Evolutionary conservation across 1,140 invertebrate species (phyloP), one percentile per base, ranked within the genome.

Genomic region (Leguminivora glycinivorella): DNA sequence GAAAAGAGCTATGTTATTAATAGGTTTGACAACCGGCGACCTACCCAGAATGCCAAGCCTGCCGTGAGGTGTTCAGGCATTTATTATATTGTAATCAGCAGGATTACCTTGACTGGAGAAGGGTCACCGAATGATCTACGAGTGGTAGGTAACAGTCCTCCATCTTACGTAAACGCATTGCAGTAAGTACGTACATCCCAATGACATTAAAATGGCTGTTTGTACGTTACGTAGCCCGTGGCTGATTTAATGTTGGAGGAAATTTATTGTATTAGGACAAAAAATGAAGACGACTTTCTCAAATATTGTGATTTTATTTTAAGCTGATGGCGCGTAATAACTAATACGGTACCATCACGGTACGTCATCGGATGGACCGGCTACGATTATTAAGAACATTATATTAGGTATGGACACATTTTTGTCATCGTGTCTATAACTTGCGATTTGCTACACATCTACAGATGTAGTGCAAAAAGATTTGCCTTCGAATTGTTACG

Each of bases 61-160:
- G 6, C 40, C 40, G 40, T 52, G 47, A 52, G 47, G 47, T 52
- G 47, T 52, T 52, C 19, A 22, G 19, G 7, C n/a, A 52, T 52
- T 66, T 60, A 70, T 38, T 38, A 72, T 56, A 58, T 40, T 72
- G 31, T 68, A 71, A 69, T 56, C 70, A 69, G 67, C 56, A 72
- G 56, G 79, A 68, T 72, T 56, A 70, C 83, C 83, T 85, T 85
- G 82, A 83, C 78, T 79, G 73, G 78, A 79, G 76, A 83, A 81
- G 78, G 81, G 79, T 83, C 82, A 79, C 70, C 52, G 25, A 58
- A 25, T 58, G 56, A 58, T 58, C 71, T 74, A 81, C 73, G 52
- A 70, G 67, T 56, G 58, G 6, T 63, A n/a, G n/a, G 58, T 29
- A 63, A 52, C n/a, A 52, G 19, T 52, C 43, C 43, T 52, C 43